A percentile compares a stretch with the other conserved stretches of the same genome.
Conservation (phyloP, 2,797 vertebrate genomes). For the Falco concolor region DNA sequence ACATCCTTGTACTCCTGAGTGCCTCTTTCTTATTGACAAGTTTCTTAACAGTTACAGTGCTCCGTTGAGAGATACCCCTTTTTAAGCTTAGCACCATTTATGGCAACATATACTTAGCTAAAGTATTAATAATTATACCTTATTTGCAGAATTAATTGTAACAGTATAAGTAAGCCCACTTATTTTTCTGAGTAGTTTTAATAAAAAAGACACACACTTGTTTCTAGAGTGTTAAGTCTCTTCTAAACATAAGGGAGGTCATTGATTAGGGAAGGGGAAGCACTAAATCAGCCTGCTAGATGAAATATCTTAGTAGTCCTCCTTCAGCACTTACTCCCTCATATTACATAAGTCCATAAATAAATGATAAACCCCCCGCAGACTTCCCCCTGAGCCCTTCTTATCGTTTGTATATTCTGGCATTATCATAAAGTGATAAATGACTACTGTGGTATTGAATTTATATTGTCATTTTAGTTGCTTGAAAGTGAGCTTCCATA, state of each 20-base stretch:
- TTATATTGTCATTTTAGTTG: not conserved
- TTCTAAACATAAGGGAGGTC: not conserved
- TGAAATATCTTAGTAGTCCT: constrained; percentile 13
- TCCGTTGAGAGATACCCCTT: not conserved
- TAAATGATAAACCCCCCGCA: not conserved
- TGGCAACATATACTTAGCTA: not conserved
- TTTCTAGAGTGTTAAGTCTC: not conserved
- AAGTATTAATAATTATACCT: not conserved
- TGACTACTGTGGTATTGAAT: not conserved
- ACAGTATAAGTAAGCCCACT: not conserved
- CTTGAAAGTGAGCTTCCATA: not conserved
- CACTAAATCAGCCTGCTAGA: constrained; percentile 1
- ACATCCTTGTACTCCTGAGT: not conserved
- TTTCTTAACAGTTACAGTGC: not conserved
- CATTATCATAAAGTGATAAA: constrained; percentile 12
- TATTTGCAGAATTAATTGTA: not conserved
- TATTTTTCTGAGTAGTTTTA: not conserved
- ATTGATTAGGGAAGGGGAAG: not conserved
- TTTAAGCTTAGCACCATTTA: not conserved
- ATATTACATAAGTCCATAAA: not conserved
- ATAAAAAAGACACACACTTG: not conserved
- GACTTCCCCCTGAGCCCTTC: not conserved
- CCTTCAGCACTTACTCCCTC: not conserved
- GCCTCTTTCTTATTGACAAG: not conserved
- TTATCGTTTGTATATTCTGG: constrained; percentile 1